phyloP scores from a whole-genome alignment of 2,888 invertebrate genomes.

The Torymus tubicola region DNA sequence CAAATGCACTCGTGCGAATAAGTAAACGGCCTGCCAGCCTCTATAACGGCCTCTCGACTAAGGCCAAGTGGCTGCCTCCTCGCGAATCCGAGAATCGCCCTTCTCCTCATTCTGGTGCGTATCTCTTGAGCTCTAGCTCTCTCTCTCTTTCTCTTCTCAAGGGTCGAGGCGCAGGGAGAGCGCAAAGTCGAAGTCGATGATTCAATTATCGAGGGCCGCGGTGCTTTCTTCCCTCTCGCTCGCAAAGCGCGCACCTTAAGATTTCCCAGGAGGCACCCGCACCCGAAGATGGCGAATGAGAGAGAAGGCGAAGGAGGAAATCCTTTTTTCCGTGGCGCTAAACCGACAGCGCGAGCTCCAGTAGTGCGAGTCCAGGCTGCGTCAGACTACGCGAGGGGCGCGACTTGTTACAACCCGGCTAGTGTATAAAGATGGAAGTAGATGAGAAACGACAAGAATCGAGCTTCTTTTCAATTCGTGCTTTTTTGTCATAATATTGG shows the following conservation, averaged over 20 bases:
- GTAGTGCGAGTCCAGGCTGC: no score
- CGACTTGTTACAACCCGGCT: no score
- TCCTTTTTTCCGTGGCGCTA: neutral
- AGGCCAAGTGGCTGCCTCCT: neutral
- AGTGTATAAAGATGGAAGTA: no score
- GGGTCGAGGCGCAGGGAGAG: constrained; percentile 21
- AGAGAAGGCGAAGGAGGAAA: neutral
- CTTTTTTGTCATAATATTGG: no score
- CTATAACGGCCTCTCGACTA: neutral
- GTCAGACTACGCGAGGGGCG: no score
- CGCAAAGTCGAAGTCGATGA: constrained; percentile 56
- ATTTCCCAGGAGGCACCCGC: constrained; percentile 56
- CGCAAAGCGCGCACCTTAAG: constrained; percentile 43
- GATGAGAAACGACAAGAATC: no score
- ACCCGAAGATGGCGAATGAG: neutral
- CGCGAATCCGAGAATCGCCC: constrained; percentile 22
- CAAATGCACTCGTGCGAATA: constrained; percentile 4
- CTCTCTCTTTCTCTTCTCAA: constrained; percentile 10
- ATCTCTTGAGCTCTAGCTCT: constrained; percentile 9
- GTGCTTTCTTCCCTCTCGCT: constrained; percentile 20
- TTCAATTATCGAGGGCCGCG: constrained; percentile 53
- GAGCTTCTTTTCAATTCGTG: no score
- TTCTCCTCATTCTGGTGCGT: neutral
- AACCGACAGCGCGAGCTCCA: neutral
- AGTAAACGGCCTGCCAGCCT: constrained; percentile 10